Evolutionary conservation across 2,888 invertebrate genomes (phyloP), one percentile per base, ranked within the genome.

Genomic region (Dermolepida albohirtum): DNA sequence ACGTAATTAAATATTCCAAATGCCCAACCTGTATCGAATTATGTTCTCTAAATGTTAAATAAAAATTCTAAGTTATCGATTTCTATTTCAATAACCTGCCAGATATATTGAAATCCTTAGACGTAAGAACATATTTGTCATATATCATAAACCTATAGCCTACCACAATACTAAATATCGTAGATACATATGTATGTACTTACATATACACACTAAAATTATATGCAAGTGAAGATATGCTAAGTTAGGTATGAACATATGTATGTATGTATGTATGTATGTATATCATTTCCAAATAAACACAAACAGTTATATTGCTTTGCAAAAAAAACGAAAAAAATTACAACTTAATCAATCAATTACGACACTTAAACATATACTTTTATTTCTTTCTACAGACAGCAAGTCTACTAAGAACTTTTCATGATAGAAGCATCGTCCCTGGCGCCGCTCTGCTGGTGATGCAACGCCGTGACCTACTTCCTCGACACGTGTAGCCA

Each of bases 391-490:
- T 62, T 62, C 44, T 29, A 43, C 7, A 52, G 64, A 64, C 64
- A 64, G 44, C 27, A 52, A 54, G 64, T 64, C 64, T 64, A 64
- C 29, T 64, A 64, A 43, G 54, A 52, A 54, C 27, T 64, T 54
- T 52, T 39, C 39, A 51, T 57, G 66, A 41, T 29, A 39, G 59
- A 57, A 67, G 51, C 52, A 34, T 63, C 63, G 67, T 44, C 67
- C 63, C 47, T 65, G 64, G 49, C 63, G 63, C 55, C 66, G 66
- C 55, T 68, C 52, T 64, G 47, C 62, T 62, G 67, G 51, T 74
- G 75, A 74, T 75, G 76, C 74, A 75, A 76, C 70, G 70, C 70
- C 62, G 55, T 74, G 76, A 75, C 76, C 76, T 71, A 76, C 71
- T 76, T 76, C 73, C 70, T 64, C 69, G 75, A 73, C 76, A 76